Base-by-base conservation (phyloP, 2,113 vertebrate species). In the Neoarius graeffei region DNA sequence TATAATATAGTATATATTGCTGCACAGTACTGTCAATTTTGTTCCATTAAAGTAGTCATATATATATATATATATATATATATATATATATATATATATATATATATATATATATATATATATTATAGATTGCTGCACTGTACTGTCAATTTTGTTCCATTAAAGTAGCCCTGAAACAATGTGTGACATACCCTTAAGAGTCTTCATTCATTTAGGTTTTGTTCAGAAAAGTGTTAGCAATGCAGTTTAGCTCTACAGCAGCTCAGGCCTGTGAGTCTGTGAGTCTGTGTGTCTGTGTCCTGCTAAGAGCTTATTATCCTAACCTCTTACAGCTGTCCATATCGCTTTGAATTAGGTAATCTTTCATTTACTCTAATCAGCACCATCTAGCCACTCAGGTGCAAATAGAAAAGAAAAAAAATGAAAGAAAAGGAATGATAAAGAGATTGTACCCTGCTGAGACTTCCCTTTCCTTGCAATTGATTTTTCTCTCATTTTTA, bases 331-430 rank as follows among this genome's bases (percentile, higher is more conserved):
- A 88, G 87, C 83, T 89, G 80, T 67, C 67, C 85, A 87, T 50
- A 87, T 91, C 89, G 86, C 59, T 86, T 54, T 67, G 80, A 85
- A 90, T 88, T 87, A 88, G 11, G 52, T 23, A 30, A 17, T 79
- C 62, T 56, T 81, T 84, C 66, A 86, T 84, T 62, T 85, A 84
- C 60, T 73, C 80, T 81, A 77, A 74, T 89, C 84, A 90, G 35
- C 69, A n/a, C 59, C 83, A 84, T 74, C 79, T 66, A 87, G 79
- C 23, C 62, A 77, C 73, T 35, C 50, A 74, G 83, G 23, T 17
- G 57, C 66, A 85, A 66, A 54, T 48, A 62, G 56, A 77, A 82
- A 8, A 50, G 27, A 50, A 17, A 69, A 71, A 81, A 42, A 71
- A 8, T 30, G 81, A 69, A 35, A 71, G 27, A 23, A 7, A 27